Evolutionary conservation across 2,113 vertebrate genomes (phyloP), one percentile per base, ranked within the genome.

Genomic region (Eretmochelys imbricata): DNA sequence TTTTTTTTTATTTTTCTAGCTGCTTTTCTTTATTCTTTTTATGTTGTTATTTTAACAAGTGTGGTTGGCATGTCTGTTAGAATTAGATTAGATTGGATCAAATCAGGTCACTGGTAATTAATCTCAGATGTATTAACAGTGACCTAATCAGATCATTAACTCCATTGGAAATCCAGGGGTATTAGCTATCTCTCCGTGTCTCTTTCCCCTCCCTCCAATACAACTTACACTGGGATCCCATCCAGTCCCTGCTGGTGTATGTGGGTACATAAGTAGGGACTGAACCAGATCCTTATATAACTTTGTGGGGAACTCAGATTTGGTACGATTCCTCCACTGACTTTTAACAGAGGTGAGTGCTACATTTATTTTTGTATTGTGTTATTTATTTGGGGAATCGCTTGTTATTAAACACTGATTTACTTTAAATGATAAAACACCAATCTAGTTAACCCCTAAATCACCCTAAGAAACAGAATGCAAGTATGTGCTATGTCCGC

Each of bases 51-150:
- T 72, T 42, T 72, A 72, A 72, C 20, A 72, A 75, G 69, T 22
- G 69, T 75, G 5, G 10, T 24, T 48, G 24, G 5, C 46, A 20
- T 89, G 11, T 49, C 2, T 93, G 29, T 69, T 81, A 93, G 19
- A 27, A 86, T 48, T 75, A 20, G 42, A 51, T 81, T 50, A 35
- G 51, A 51, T 27, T 20, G 42, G 49, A 93, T 93, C 69, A 82
- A 72, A 82, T 88, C 54, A 92, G 80, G 92, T 87, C 80, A 75
- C 82, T 78, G 72, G 90, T 88, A 48, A 78, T 42, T 72, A 53
- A 93, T 95, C 82, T 84, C 20, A 50, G 42, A 20, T 88, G 53
- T 55, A 55, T 90, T 91, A 93, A 82, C 80, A 82, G 75, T 92
- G 84, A 90, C 94, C 29, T 82, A 85, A 91, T 84, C 84, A 8